Conservation (phyloP, 2,888 invertebrate species). For the Myopa tessellatipennis region DNA sequence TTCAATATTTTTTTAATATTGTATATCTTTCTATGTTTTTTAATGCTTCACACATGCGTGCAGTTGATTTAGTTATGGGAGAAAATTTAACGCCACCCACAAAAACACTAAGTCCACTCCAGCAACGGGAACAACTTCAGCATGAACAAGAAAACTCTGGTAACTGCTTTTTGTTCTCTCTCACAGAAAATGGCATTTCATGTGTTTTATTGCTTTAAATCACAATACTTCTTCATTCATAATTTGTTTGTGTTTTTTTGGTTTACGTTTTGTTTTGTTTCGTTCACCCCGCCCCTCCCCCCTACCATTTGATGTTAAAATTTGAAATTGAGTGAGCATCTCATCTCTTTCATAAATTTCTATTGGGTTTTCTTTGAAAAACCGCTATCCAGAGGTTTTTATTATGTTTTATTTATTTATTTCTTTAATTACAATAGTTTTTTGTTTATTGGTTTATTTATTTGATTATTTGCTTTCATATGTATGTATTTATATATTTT, state of each 20-base stretch:
- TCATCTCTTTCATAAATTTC: too few species aligned
- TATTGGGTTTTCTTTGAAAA: too few species aligned
- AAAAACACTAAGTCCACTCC: slow-evolving; percentile 69
- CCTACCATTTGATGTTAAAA: too few species aligned
- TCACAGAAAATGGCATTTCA: not conserved
- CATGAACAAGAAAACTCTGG: slow-evolving; percentile 59
- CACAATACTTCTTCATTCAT: not conserved
- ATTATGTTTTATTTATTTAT: too few species aligned
- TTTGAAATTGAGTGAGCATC: too few species aligned
- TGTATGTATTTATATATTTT: too few species aligned
- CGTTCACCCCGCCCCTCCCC: too few species aligned
- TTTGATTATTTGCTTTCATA: not conserved
- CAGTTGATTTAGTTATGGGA: slow-evolving; percentile 61
- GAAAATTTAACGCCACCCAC: slow-evolving; percentile 63
- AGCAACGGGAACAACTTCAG: slow-evolving; percentile 64
- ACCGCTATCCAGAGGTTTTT: too few species aligned
- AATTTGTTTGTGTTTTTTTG: not conserved
- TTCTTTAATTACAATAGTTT: slow-evolving; percentile 8
- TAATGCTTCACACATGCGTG: not conserved
- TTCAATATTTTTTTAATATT: slow-evolving; percentile 23
- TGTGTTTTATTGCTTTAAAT: not conserved
- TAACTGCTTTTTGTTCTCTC: slow-evolving; percentile 38
- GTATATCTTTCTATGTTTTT: slow-evolving; percentile 30
- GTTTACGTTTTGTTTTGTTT: too few species aligned
- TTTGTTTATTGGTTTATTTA: not conserved